These are phyloP conservation scores for Eufriesea mexicana DNA, from an alignment of 1,140 invertebrate species.

Conservation along the genomic window DNA sequence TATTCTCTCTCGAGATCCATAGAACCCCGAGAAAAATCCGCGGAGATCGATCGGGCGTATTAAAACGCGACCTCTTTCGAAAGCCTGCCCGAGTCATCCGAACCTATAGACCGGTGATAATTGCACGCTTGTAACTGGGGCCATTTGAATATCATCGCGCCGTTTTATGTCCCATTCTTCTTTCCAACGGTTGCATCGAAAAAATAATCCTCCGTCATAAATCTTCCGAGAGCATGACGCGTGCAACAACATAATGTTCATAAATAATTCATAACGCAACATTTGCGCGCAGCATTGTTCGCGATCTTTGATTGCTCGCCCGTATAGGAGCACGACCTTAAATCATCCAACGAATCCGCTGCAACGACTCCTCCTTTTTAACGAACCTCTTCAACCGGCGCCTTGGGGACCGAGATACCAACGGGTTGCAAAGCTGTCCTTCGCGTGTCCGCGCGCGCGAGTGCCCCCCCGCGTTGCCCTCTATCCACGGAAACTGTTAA, in stretches of 20 bases:
- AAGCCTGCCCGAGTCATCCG: background rate
- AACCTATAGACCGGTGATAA: slow-evolving; percentile 5
- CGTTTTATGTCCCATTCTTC: slow-evolving; percentile 42
- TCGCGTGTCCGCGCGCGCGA: no score
- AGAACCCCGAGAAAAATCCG: slow-evolving; percentile 8
- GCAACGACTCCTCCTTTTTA: background rate
- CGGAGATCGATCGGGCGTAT: background rate
- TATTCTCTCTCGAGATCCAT: slow-evolving; percentile 8
- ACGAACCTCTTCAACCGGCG: no score
- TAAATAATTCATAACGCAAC: slow-evolving; percentile 46
- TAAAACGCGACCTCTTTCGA: background rate
- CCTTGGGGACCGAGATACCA: no score
- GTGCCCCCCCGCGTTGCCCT: no score
- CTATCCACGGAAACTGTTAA: no score
- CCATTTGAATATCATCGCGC: slow-evolving; percentile 6
- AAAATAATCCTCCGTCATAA: slow-evolving; percentile 32
- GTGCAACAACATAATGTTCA: slow-evolving; percentile 17
- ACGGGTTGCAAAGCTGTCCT: no score
- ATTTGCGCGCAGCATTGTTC: slow-evolving; percentile 34
- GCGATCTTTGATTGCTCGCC: slow-evolving; percentile 11
- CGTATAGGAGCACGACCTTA: background rate
- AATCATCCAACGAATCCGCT: background rate
- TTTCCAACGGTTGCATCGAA: background rate
- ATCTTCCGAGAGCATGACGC: background rate
- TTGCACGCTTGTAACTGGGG: slow-evolving; percentile 5